Evolutionary conservation across 2,888 invertebrate genomes (phyloP).

Genomic region (Lutraria lutraria): DNA sequence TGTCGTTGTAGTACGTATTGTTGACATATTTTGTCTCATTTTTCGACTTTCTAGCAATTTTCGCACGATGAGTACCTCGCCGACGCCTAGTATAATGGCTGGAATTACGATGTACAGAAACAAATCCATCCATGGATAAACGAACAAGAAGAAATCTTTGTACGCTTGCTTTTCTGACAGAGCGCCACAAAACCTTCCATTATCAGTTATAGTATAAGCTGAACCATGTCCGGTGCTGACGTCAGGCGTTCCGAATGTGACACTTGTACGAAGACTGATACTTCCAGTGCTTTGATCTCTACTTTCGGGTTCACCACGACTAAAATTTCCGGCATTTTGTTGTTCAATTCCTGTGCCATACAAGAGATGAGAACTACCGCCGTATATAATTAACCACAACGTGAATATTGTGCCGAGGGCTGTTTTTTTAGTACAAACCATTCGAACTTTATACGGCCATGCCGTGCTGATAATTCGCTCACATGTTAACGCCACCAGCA

Average conservation of each 20-base stretch:
- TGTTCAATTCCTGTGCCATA: slow-evolving; percentile 36
- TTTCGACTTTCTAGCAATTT: slow-evolving; percentile 35
- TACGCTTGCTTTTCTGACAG: neutral
- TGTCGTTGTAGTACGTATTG: neutral
- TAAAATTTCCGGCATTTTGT: neutral
- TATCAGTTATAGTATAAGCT: neutral
- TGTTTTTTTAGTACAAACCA: slow-evolving; percentile 40
- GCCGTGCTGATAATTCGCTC: slow-evolving; percentile 52
- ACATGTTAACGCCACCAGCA: slow-evolving; percentile 53
- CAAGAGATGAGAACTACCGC: slow-evolving; percentile 33
- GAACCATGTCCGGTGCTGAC: neutral
- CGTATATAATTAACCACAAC: slow-evolving; percentile 20
- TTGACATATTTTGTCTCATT: slow-evolving; percentile 26
- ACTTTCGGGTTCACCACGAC: no score
- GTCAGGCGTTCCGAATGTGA: neutral
- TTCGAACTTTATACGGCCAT: slow-evolving; percentile 49
- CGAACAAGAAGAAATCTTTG: slow-evolving; percentile 32
- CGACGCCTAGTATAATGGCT: slow-evolving; percentile 36
- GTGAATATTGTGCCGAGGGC: slow-evolving; percentile 22
- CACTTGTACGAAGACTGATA: neutral
- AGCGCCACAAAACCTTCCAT: neutral
- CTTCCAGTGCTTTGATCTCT: neutral
- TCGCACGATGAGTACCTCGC: slow-evolving; percentile 40
- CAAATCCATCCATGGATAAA: slow-evolving; percentile 46
- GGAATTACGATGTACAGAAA: slow-evolving; percentile 44